Evolutionary conservation across 2,797 vertebrate genomes (phyloP).

Genomic region (Fistularia commersonii): DNA sequence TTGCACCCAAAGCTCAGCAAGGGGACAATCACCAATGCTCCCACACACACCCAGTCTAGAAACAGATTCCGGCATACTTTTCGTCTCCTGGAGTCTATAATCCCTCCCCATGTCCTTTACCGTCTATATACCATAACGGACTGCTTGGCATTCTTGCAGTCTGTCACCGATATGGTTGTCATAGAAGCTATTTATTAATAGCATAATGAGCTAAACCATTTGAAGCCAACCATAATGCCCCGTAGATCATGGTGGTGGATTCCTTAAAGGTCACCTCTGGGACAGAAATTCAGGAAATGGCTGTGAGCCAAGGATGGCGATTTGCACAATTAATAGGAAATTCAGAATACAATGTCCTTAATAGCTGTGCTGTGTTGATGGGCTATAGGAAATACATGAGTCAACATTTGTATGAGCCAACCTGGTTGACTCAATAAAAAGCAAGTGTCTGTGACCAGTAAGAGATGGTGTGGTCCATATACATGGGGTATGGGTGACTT

Average conservation of each 20-base stretch:
- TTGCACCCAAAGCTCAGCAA: constrained; percentile 39
- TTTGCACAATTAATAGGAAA: too few species aligned
- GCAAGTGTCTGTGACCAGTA: constrained; percentile 65
- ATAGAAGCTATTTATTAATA: constrained; percentile 62
- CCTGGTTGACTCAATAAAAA: constrained; percentile 56
- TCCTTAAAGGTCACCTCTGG: constrained; percentile 47
- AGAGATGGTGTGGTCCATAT: constrained; percentile 52
- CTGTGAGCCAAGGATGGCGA: too few species aligned
- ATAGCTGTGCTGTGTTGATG: constrained; percentile 8
- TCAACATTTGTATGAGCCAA: constrained; percentile 39
- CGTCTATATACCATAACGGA: constrained; percentile 18
- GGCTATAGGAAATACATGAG: constrained; percentile 36
- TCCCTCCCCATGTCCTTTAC: constrained; percentile 24
- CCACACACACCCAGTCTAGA: constrained; percentile 35
- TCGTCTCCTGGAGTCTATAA: constrained; percentile 28
- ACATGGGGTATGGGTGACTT: constrained; percentile 66
- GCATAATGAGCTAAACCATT: constrained; percentile 63
- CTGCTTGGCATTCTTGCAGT: constrained; percentile 25
- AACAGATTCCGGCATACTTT: constrained; percentile 44
- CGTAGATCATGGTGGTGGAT: constrained; percentile 26
- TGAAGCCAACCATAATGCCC: constrained; percentile 52
- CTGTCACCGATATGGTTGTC: constrained; percentile 38
- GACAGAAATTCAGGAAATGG: constrained; percentile 22
- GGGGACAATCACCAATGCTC: constrained; percentile 40
- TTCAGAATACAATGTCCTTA: too few species aligned